These are phyloP conservation scores for Oxytorus armatus DNA, from an alignment of 2,888 invertebrate species.

Conservation along the genomic window DNA sequence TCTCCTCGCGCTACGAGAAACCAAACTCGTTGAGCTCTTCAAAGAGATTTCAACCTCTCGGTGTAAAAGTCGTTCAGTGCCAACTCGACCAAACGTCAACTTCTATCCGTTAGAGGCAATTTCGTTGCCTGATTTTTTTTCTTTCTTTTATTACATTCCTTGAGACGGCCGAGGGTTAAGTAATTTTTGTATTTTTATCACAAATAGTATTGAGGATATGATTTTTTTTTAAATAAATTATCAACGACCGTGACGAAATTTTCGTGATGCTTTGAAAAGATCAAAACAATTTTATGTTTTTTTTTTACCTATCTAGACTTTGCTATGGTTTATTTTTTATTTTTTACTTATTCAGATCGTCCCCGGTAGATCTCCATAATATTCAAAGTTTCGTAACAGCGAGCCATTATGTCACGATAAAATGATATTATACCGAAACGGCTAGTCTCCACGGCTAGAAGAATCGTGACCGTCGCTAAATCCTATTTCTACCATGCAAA, in stretches of 20 bases:
- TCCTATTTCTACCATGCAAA: slow-evolving; percentile 46
- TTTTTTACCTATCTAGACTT: no score
- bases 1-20: slow-evolving; percentile 64
- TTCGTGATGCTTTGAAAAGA: no score
- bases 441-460: slow-evolving; percentile 15
- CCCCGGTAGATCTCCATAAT: slow-evolving; percentile 22
- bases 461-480: slow-evolving; percentile 57
- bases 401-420: slow-evolving; percentile 71
- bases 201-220: no score
- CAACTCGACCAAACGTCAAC: slow-evolving; percentile 66
- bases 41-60: slow-evolving; percentile 71
- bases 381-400: slow-evolving; percentile 14
- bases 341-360: no score
- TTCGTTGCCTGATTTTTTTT: background rate
- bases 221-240: no score
- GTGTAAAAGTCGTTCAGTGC: slow-evolving; percentile 58
- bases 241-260: no score
- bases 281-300: no score
- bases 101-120: background rate
- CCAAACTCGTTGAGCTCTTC: slow-evolving; percentile 54
- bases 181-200: no score
- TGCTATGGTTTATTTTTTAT: background rate
- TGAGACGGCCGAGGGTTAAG: no score
- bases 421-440: slow-evolving; percentile 55
- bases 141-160: no score